These are phyloP conservation scores for Hippopotamus amphibius DNA, from an alignment of 2,113 vertebrate genomes.

Conservation along the genomic window DNA sequence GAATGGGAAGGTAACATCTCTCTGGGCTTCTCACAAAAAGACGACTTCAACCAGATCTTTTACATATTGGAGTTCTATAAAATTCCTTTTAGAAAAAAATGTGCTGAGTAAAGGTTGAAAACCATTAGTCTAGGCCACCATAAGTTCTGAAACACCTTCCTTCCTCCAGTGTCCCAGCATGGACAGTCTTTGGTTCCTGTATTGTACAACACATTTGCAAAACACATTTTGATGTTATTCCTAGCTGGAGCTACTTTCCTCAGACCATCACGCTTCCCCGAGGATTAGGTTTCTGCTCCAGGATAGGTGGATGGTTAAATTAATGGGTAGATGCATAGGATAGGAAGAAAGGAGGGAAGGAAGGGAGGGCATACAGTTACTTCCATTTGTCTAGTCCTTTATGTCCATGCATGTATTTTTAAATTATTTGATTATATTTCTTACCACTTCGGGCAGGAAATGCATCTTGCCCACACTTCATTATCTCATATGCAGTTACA, in stretches of 20 bases:
- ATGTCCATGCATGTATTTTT: not conserved
- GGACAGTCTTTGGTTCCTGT: not conserved
- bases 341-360: not conserved
- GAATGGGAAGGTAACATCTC: not conserved
- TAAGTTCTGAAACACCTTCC: not conserved
- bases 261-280: not conserved
- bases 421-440: slow-evolving; percentile 20
- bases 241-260: not conserved
- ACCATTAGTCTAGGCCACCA: not conserved
- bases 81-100: not conserved
- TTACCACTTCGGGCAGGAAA: not conserved
- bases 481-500: not conserved
- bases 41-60: not conserved
- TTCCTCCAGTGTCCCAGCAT: not conserved
- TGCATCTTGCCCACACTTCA: not conserved
- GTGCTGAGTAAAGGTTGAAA: not conserved
- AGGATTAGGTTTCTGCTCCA: not conserved
- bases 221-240: not conserved
- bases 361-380: not conserved
- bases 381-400: not conserved
- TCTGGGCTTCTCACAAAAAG: not conserved
- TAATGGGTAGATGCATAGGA: not conserved
- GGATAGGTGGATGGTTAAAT: not conserved
- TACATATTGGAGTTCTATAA: not conserved
- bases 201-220: not conserved